Conservation (phyloP, 2,113 vertebrate genomes). For the Hylia prasina region DNA sequence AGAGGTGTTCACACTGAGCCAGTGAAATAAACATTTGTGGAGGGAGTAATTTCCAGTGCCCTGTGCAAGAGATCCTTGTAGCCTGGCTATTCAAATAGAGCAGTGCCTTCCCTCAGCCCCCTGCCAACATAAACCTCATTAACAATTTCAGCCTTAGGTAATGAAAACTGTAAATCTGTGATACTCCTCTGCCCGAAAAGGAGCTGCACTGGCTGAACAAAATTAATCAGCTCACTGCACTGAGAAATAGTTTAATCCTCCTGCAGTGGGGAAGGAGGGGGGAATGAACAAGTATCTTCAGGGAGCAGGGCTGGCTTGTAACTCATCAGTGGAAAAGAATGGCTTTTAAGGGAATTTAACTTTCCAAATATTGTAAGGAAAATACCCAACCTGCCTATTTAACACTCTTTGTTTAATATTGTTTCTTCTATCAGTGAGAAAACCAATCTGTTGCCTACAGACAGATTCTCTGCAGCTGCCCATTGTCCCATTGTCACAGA, state of each 20-base stretch:
- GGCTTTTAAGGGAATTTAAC: background rate
- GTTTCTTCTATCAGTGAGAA: background rate
- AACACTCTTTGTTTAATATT: background rate
- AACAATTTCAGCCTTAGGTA: constrained; percentile 44
- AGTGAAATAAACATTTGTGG: background rate
- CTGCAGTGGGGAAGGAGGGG: background rate
- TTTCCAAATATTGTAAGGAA: background rate
- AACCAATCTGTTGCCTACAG: background rate
- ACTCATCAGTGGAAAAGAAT: background rate
- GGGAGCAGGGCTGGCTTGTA: background rate
- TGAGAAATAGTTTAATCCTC: constrained; percentile 61
- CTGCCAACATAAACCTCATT: constrained; percentile 26
- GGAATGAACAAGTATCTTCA: background rate
- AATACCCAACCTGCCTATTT: background rate
- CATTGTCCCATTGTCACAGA: background rate
- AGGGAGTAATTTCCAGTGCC: background rate
- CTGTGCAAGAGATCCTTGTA: background rate
- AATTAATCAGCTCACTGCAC: constrained; percentile 42
- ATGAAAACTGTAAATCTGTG: constrained; percentile 54
- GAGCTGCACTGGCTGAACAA: background rate
- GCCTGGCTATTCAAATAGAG: background rate
- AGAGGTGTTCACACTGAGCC: background rate
- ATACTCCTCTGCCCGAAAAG: background rate
- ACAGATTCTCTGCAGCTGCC: background rate
- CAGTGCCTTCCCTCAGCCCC: background rate